Evolutionary conservation across 1,140 invertebrate genomes (phyloP), one percentile per base, ranked within the genome.

Genomic region (Euura lappo): DNA sequence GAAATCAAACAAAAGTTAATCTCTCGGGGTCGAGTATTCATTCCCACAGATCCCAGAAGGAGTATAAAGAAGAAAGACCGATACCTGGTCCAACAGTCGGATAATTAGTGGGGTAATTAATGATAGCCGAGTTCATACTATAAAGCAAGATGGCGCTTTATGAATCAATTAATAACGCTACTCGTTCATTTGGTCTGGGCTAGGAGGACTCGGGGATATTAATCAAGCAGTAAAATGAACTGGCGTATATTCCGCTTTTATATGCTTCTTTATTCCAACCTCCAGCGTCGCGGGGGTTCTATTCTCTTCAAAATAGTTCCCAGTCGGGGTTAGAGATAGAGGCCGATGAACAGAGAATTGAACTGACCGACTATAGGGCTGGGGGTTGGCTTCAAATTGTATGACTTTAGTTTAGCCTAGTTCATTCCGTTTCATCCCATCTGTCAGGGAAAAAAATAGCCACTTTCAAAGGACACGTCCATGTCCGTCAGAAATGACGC

Each of bases 91-190:
- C 70, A 69, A 77, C 78, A 75, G 74, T 78, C 73, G 75, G 77
- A 74, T 79, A 82, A 84, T 84, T 82, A 81, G 74, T 68, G 60
- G 11, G 47, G 75, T 84, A 80, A 84, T 84, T 82, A 79, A 84
- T 84, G 82, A 81, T 78, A 73, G 77, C 75, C 75, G 76, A 75
- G 51, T 11, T 77, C 77, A 79, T 75, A 79, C 69, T 72, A 70
- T 71, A 73, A 75, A 66, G 75, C 79, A 79, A 80, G 75, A 81
- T 80, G 79, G 77, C 76, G 79, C 80, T 74, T 81, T 82, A 80
- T 80, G 78, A 81, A 83, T 84, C 80, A 80, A 83, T 84, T 81
- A 81, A 84, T 82, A 80, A 81, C 71, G 71, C 65, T 6, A 77
- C 74, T 77, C 74, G 77, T 77, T 79, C 77, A 77, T 78, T 76